Percentiles rank a stretch among this genome's conserved stretches.
phyloP scores from a whole-genome alignment of 2,113 vertebrate genomes.

The Scatophagus argus region DNA sequence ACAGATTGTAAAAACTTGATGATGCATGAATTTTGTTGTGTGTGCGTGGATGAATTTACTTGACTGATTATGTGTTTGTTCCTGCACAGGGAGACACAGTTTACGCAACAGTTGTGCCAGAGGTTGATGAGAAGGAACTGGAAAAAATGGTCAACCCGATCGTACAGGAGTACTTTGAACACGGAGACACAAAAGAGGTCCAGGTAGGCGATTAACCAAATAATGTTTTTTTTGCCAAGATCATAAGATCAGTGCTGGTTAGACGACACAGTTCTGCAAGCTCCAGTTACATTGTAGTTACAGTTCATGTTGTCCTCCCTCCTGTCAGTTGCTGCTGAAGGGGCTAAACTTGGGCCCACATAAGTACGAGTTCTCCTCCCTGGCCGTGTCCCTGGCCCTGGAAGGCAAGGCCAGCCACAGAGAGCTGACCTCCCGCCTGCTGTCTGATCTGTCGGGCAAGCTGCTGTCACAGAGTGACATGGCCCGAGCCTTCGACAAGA shows the following conservation, averaged over 20 bases:
- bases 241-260: too few species aligned
- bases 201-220: constrained; percentile 74
- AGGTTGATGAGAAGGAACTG: constrained; percentile 87
- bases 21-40: neutral
- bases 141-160: constrained; percentile 90
- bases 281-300: neutral
- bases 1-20: neutral
- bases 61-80: neutral
- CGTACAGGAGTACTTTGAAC: constrained; percentile 90
- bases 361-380: constrained; percentile 84
- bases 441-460: constrained; percentile 86
- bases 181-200: constrained; percentile 90
- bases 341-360: constrained; percentile 86
- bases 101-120: constrained; percentile 88
- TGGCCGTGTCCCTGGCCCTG: constrained; percentile 88
- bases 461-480: constrained; percentile 84
- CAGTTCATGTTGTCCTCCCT: neutral
- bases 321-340: constrained; percentile 84
- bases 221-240: too few species aligned
- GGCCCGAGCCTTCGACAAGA: constrained; percentile 86
- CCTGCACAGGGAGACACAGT: constrained; percentile 86
- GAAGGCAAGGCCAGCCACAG: constrained; percentile 92
- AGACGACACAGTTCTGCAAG: neutral
- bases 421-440: constrained; percentile 89
- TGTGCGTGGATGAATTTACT: neutral